A percentile compares a stretch with the other conserved stretches of the same genome.
Evolutionary conservation across 2,113 vertebrate genomes (phyloP).

Genomic region (Centrocercus urophasianus): DNA sequence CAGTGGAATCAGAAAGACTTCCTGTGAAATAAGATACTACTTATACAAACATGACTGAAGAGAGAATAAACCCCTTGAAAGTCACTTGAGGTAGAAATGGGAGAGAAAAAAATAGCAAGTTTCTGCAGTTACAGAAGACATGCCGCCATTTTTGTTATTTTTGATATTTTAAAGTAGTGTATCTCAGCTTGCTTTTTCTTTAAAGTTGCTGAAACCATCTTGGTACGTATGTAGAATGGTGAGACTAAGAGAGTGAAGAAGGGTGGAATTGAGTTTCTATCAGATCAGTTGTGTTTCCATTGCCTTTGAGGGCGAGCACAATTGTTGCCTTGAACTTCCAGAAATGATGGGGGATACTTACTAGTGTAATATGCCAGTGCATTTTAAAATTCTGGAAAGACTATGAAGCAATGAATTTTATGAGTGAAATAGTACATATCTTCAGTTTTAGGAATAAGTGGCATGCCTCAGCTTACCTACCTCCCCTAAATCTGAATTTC

Average conservation of each 20-base stretch:
- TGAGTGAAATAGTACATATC: fast-evolving
- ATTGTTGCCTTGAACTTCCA: not conserved
- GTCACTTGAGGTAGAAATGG: not conserved
- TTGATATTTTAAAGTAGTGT: not conserved
- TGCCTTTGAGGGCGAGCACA: not conserved
- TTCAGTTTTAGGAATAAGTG: not conserved
- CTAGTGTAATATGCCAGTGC: not conserved
- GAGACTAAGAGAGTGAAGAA: not conserved
- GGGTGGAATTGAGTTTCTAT: not conserved
- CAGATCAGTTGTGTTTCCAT: not conserved
- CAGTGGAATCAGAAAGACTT: not conserved
- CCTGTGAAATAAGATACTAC: not conserved
- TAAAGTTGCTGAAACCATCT: not conserved
- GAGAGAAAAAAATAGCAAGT: not conserved
- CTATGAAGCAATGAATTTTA: not conserved
- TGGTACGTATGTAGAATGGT: not conserved
- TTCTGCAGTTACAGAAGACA: not conserved
- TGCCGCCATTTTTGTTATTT: not conserved
- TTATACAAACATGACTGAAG: not conserved
- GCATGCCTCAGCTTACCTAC: not conserved
- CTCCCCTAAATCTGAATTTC: not conserved
- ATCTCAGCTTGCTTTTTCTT: not conserved
- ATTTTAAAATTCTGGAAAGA: not conserved
- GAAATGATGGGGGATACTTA: not conserved
- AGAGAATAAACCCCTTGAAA: not conserved